Evolutionary conservation across 2,113 vertebrate species (phyloP).

Genomic region (Dromiciops gliroides): DNA sequence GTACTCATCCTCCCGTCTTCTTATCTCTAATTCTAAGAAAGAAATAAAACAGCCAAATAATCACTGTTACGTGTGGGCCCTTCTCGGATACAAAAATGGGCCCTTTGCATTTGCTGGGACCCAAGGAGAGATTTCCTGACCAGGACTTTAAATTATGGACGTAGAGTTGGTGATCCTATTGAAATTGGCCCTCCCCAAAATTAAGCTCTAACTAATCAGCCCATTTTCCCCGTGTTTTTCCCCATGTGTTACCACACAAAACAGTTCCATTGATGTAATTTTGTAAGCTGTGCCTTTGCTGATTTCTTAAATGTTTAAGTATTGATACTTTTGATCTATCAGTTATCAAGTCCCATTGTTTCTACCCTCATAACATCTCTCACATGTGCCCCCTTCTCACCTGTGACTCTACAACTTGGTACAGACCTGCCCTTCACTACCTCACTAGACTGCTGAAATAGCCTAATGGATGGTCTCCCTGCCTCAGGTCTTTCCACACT

Average conservation of each 20-base stretch:
- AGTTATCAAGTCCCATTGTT: background rate
- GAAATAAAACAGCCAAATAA: constrained; percentile 60
- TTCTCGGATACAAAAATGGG: constrained; percentile 85
- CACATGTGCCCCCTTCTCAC: background rate
- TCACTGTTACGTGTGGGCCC: background rate
- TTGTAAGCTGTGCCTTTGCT: too few species aligned
- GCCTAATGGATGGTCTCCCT: background rate
- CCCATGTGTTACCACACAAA: background rate
- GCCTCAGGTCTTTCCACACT: background rate
- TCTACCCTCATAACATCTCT: background rate
- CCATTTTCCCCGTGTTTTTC: too few species aligned
- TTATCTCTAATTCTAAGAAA: constrained; percentile 98
- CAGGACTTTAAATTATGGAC: background rate
- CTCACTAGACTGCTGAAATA: background rate
- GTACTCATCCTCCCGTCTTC: constrained; percentile 99
- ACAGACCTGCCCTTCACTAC: background rate
- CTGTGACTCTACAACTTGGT: background rate
- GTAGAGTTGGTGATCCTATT: background rate
- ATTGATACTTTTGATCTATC: background rate
- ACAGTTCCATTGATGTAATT: background rate
- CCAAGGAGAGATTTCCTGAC: background rate
- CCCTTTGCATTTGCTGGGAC: background rate
- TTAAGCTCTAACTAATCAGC: background rate
- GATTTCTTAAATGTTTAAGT: background rate
- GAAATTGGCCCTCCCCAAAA: background rate